Evolutionary conservation across 2,888 invertebrate genomes (phyloP).

Genomic region (Pogonocherus hispidulus): DNA sequence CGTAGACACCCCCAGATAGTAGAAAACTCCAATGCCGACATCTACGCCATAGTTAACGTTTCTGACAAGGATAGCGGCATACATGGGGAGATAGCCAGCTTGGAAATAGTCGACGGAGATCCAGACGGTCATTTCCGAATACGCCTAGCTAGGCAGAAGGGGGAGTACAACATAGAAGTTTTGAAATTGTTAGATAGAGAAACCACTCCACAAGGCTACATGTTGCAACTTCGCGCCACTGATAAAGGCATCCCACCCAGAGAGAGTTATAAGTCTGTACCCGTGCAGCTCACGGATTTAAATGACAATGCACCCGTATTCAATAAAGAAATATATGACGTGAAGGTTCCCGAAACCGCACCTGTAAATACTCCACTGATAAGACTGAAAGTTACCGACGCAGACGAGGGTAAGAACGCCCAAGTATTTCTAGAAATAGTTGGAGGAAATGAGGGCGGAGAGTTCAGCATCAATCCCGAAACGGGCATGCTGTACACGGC

Average conservation of each 20-base stretch:
- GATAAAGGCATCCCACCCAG: conserved; percentile 87
- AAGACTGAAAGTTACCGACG: conserved; percentile 87
- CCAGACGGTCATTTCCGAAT: conserved; percentile 91
- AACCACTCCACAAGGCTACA: conserved; percentile 84
- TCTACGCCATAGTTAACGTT: conserved; percentile 91
- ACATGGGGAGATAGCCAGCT: conserved; percentile 85
- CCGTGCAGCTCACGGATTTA: conserved; percentile 84
- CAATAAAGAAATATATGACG: conserved; percentile 88
- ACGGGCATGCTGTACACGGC: conserved; percentile 92
- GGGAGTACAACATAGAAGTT: conserved; percentile 86
- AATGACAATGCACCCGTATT: conserved; percentile 92
- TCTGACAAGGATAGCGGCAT: conserved; percentile 86
- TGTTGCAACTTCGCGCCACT: conserved; percentile 86
- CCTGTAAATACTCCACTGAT: conserved; percentile 92
- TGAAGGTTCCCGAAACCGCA: conserved; percentile 88
- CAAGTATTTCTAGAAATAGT: conserved; percentile 90
- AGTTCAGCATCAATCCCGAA: conserved; percentile 88
- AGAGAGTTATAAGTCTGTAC: conserved; percentile 84
- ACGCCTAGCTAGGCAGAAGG: conserved; percentile 73
- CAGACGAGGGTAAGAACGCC: conserved; percentile 84
- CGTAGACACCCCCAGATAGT: conserved; percentile 84
- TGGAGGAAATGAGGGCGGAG: conserved; percentile 91
- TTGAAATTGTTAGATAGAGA: conserved; percentile 85
- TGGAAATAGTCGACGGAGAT: conserved; percentile 92
- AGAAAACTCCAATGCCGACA: conserved; percentile 85